Conservation (phyloP, 2,113 vertebrate species). For the Prolemur simus region DNA sequence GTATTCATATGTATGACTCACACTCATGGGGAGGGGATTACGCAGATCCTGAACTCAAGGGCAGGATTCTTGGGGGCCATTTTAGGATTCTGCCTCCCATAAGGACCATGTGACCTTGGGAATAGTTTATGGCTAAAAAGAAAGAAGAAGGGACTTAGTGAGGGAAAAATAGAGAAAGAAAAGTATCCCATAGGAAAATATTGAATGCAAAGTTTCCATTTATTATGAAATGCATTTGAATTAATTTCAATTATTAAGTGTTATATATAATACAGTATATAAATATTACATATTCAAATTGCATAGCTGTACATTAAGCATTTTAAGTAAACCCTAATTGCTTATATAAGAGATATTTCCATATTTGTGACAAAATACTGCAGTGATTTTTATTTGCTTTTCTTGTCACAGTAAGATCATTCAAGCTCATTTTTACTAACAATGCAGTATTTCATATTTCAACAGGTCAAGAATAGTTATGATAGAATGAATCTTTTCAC, state of each 20-base stretch:
- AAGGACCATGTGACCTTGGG: neutral
- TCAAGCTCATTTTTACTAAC: neutral
- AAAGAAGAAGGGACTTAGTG: neutral
- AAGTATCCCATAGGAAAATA: neutral
- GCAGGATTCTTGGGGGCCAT: neutral
- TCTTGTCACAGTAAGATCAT: neutral
- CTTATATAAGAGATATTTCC: neutral
- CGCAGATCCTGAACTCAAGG: neutral
- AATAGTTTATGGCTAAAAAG: neutral
- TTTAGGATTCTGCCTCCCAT: neutral
- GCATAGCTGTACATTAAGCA: constrained; percentile 43
- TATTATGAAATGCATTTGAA: neutral
- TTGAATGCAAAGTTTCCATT: neutral
- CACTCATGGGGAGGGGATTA: neutral
- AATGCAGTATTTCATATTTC: neutral
- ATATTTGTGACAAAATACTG: neutral
- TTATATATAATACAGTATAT: neutral
- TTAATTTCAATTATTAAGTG: neutral
- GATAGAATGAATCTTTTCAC: neutral
- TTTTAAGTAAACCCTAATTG: neutral
- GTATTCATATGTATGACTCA: neutral
- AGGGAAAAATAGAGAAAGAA: neutral
- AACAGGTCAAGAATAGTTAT: neutral
- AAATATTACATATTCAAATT: neutral
- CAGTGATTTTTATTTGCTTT: neutral